These are phyloP conservation scores for Drosophila melanosoma DNA, from an alignment of 2,888 invertebrate species.

Conservation along the genomic window DNA sequence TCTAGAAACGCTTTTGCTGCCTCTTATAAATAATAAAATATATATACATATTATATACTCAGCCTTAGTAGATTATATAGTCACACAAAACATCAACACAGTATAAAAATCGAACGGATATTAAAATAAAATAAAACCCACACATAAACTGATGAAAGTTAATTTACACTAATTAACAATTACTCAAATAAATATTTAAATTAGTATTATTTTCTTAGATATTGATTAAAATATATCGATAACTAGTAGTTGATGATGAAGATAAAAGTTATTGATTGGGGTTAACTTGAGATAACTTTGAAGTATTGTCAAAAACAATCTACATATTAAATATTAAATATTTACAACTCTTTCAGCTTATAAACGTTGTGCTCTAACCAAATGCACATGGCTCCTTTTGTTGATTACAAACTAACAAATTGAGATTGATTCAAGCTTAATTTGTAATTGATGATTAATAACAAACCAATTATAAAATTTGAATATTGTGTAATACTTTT, in stretches of 20 bases:
- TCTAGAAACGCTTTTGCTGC: constrained; percentile 65
- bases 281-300: no score
- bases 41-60: constrained; percentile 8
- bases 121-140: background rate
- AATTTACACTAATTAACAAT: background rate
- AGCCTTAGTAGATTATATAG: constrained; percentile 20
- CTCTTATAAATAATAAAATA: constrained; percentile 12
- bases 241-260: background rate
- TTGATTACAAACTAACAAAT: constrained; percentile 77
- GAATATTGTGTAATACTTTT: constrained; percentile 1
- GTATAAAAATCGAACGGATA: background rate
- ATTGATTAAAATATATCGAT: background rate
- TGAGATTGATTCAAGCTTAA: constrained; percentile 15
- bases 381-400: constrained; percentile 73
- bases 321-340: background rate
- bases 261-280: background rate
- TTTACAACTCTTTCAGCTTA: constrained; percentile 4
- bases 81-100: constrained; percentile 27
- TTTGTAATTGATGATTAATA: constrained; percentile 10
- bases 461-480: constrained; percentile 6
- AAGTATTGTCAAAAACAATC: background rate
- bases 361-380: constrained; percentile 9
- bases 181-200: background rate
- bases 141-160: background rate
- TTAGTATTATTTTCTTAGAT: background rate